Percentiles rank a stretch among this genome's conserved stretches.
Conservation (phyloP, 35 echinoderm and acorn worm species). For the Chiridota heheva region DNA sequence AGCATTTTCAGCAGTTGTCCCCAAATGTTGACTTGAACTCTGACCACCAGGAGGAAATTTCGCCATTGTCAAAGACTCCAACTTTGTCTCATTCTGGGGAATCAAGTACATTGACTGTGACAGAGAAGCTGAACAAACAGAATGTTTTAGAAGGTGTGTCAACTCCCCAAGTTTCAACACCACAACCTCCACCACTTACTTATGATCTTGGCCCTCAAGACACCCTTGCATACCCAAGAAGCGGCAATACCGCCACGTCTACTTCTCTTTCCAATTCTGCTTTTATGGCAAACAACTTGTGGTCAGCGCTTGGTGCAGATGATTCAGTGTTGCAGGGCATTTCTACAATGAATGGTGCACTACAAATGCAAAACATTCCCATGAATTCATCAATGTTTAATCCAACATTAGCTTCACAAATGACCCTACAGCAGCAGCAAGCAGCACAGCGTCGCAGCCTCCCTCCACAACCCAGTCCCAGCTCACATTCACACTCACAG, state of each 20-base stretch:
- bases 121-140: conserved; percentile 72
- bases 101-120: conserved; percentile 89
- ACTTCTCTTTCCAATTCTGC: conserved; percentile 74
- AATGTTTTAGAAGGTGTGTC: conserved; percentile 17
- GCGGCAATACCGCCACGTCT: conserved; percentile 71
- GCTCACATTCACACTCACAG: conserved; percentile 71
- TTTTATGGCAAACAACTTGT: conserved; percentile 80
- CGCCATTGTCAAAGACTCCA: conserved; percentile 72
- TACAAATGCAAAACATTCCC: conserved; percentile 97
- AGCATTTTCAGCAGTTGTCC: conserved; percentile 93
- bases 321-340: conserved; percentile 92
- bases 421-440: conserved; percentile 43
- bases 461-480: conserved; percentile 72
- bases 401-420: conserved; percentile 64
- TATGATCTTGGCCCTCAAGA: conserved; percentile 35
- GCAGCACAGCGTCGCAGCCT: conserved; percentile 71
- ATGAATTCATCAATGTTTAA: conserved; percentile 90
- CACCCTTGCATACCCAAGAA: conserved; percentile 34
- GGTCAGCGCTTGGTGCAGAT: conserved; percentile 79
- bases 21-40: conserved; percentile 82
- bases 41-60: conserved; percentile 89
- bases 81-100: conserved; percentile 89
- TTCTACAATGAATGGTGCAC: conserved; percentile 91
- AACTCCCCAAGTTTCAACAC: conserved; percentile 38
- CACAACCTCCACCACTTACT: conserved; percentile 36